Conservation (phyloP, 1,140 invertebrate species). For the Asbolus verrucosus region DNA sequence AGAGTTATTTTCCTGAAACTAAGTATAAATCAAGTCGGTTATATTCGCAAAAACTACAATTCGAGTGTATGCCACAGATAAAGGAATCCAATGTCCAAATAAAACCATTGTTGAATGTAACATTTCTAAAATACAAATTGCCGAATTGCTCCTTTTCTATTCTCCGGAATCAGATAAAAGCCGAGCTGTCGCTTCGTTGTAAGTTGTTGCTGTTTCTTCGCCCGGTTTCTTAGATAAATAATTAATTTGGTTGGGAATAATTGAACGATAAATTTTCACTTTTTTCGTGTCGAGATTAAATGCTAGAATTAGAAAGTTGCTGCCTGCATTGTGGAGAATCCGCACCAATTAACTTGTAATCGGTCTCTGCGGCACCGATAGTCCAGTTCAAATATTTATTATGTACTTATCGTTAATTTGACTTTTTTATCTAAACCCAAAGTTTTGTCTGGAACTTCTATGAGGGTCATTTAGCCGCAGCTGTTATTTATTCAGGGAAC, state of each 20-base stretch:
- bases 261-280: conserved; percentile 29
- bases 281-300: conserved; percentile 18
- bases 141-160: conserved; percentile 36
- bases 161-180: conserved; percentile 38
- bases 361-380: background rate
- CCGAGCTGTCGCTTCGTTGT: conserved; percentile 26
- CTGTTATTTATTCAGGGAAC: conserved; percentile 24
- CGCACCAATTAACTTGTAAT: conserved; percentile 23
- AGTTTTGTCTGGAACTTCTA: conserved; percentile 13
- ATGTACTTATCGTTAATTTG: conserved; percentile 18
- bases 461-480: conserved; percentile 25
- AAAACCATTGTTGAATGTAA: conserved; percentile 31
- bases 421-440: conserved; percentile 3
- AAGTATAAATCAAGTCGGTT: conserved; percentile 22
- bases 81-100: conserved; percentile 14
- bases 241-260: conserved; percentile 21
- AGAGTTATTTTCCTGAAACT: conserved; percentile 14
- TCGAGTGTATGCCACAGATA: conserved; percentile 10
- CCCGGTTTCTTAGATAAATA: conserved; percentile 4
- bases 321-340: background rate
- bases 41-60: conserved; percentile 25
- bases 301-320: background rate
- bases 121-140: conserved; percentile 38
- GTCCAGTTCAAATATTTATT: conserved; percentile 24
- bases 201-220: conserved; percentile 34